phyloP scores from a whole-genome alignment of 23 tunicate species.

The Halocynthia aurantium region DNA sequence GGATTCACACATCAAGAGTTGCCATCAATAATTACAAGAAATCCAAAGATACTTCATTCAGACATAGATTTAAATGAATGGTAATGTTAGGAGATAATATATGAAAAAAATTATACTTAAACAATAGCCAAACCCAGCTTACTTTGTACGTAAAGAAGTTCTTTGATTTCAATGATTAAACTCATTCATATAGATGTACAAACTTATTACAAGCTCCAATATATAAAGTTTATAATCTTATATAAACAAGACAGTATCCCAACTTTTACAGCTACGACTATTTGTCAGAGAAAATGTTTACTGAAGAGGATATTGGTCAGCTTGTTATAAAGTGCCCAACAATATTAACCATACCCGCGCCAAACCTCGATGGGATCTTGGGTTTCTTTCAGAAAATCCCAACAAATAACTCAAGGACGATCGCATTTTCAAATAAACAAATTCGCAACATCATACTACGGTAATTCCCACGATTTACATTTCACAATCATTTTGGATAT shows the following conservation, averaged over 20 bases:
- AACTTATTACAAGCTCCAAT: no score
- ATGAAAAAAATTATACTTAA: no score
- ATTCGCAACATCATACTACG: constrained; percentile 40
- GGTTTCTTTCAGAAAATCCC: constrained; percentile 73
- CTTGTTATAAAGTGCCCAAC: constrained; percentile 35
- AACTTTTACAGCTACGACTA: constrained; percentile 35
- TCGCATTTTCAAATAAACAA: constrained; percentile 29
- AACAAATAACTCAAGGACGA: constrained; percentile 31
- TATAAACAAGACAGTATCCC: no score
- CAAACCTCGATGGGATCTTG: constrained; percentile 53
- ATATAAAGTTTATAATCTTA: no score
- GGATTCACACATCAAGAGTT: constrained; percentile 49
- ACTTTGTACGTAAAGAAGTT: no score
- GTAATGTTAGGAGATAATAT: no score
- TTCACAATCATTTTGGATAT: neutral
- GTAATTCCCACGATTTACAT: constrained; percentile 27
- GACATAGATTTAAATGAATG: neutral
- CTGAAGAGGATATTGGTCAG: constrained; percentile 33
- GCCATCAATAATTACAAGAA: constrained; percentile 49
- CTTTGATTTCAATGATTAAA: no score
- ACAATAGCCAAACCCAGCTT: no score
- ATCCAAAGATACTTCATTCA: constrained; percentile 53
- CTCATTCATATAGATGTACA: no score
- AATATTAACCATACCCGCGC: constrained; percentile 28
- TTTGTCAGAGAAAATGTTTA: constrained; percentile 53